Base-by-base conservation (phyloP, 2,888 invertebrate species). In the Tenthredo notha region DNA sequence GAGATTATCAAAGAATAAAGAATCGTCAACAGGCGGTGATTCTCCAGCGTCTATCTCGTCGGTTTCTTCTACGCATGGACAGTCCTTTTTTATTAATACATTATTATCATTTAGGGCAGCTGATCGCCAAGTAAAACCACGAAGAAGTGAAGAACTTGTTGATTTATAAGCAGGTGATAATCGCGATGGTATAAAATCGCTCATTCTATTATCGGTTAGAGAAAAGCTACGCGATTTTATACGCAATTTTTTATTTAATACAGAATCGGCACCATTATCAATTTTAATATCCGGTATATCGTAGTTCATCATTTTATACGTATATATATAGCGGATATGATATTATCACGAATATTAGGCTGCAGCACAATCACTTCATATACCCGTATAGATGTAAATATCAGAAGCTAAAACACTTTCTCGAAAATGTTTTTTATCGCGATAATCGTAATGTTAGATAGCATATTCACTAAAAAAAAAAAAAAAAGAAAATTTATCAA, bases 1-100 rank as follows among this genome's bases (percentile, higher is more conserved):
- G n/a, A 92, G 86, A 84, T 93, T 93, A 85, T 93, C 92, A 86
- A 93, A 93, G 85, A 92, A 93, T 0, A 93, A 88, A 0, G 92
- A 93, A 25, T 93, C 92, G 86, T 93, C 93, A 5, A 90, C 90
- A 0, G 93, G 93, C 5, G 93, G 93, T 4, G 93, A 91, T 33
- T 91, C 89, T 3, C 92, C 93, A 0, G 92, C 93, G 84, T 93
- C 91, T 58, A 93, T 93, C 84, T 93, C 88, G 12, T 88, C 88
- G 29, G 15, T 6, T n/a, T 77, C 50, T 50, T 87, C 87, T 10
- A 65, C 86, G 18, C 78, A n/a, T 18, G 85, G 83, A 67, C 67
- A 67, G 3, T 87, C 84, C 6, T 78, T 85, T 0, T 85, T 15
- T 18, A 88, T 85, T 1, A 72, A 12, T 9, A 50, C 43, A 0